Base-by-base conservation (phyloP, 1,140 invertebrate species). In the Bradysia coprophila region DNA sequence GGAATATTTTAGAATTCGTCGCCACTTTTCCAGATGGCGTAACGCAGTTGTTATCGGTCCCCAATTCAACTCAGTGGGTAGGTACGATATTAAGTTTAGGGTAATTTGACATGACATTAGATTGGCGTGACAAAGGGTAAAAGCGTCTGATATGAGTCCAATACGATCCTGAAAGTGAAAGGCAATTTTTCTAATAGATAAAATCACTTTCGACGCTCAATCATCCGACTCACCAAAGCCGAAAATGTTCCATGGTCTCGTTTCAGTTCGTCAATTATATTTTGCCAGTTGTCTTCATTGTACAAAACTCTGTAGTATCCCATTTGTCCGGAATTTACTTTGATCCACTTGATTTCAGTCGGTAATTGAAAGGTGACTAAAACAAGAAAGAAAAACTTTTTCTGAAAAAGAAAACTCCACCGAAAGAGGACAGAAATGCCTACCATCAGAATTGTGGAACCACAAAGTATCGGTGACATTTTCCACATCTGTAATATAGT, bases 301-400 rank as follows among this genome's bases (percentile, higher is more conserved):
- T 92, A 93, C 43, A 81, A 78, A 0, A 91, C 86, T 19, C 88
- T 67, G 57, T 89, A 92, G 52, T 88, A 89, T 2, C 88, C 86
- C 15, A 74, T 76, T 58, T 86, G 79, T 51, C 86, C 81, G n/a
- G 81, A 69, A 61, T 92, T 92, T 20, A 78, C 77, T 61, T 90
- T 90, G 34, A 91, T 73, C 78, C 85, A 91, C 33, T 75, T 68
- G 0, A 76, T 66, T 33, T 68, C 65, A 31, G 64, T 56, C 28
- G 69, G 59, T 13, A 80, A 61, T 48, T 80, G 73, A 46, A 82
- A 79, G 34, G 68, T 69, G 2, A 73, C 76, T 79, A 51, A 43
- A 61, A 58, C 54, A 44, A 49, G 1, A 18, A 38, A 28, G 46
- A 48, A 32, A 28, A n/a, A n/a, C n/a, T n/a, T n/a, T n/a, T n/a